phyloP scores from a whole-genome alignment of 2,797 vertebrate genomes.

The Anniella stebbinsi region DNA sequence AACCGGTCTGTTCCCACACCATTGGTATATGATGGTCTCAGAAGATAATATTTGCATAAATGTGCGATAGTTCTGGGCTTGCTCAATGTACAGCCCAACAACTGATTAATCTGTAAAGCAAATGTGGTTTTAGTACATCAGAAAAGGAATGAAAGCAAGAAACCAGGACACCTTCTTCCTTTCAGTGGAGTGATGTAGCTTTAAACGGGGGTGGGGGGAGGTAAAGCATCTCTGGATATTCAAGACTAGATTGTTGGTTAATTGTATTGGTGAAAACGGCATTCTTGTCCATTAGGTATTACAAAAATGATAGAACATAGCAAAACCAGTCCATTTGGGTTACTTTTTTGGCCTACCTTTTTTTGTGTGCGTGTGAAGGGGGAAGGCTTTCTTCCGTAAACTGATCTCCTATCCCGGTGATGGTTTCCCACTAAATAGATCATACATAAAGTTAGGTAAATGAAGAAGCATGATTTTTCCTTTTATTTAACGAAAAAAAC shows the following conservation, averaged over 20 bases:
- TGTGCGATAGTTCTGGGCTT: not conserved
- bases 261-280: not conserved
- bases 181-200: not conserved
- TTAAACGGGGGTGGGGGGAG: too few species aligned
- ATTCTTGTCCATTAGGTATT: not conserved
- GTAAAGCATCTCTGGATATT: not conserved
- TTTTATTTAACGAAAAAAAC: too few species aligned
- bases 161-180: not conserved
- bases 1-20: not conserved
- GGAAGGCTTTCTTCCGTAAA: not conserved
- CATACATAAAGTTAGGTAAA: not conserved
- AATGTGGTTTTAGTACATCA: not conserved
- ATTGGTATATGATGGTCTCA: not conserved
- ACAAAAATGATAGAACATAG: not conserved
- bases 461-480: not conserved
- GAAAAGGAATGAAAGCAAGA: not conserved
- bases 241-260: not conserved
- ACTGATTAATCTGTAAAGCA: not conserved
- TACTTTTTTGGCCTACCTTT: not conserved
- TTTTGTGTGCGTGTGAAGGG: too few species aligned
- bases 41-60: not conserved
- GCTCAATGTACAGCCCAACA: not conserved
- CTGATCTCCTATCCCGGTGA: not conserved
- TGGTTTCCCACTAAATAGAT: not conserved
- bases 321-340: not conserved